Base-by-base conservation (phyloP, 2,797 vertebrate genomes). In the Lagocephalus sceleratus region DNA sequence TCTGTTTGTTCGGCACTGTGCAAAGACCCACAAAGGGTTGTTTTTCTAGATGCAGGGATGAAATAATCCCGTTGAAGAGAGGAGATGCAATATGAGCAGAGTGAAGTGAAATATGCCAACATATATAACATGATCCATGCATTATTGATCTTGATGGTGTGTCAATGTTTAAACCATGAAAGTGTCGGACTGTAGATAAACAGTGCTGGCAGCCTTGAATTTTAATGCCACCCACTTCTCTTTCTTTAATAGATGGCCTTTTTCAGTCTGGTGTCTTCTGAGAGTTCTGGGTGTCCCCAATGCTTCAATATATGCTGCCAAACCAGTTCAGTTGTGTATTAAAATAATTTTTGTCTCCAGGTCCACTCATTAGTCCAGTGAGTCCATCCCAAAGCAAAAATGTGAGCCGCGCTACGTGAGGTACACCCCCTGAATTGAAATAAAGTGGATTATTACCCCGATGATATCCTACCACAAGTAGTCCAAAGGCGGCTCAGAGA, bases 341-440 rank as follows among this genome's bases (percentile, higher is more conserved):
- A 40, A 78, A 74, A 66, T 60, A 1, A 14, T 54, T 60, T 20
- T 22, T 67, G 49, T 68, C 60, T 56, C 21, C n/a, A 23, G 41
- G 66, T 40, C 54, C 21, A 20, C 55, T 74, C 60, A 64, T 79
- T 72, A 73, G 50, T 51, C 49, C 59, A 35, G 47, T 74, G 55
- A 63, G 44, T 75, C 58, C 67, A 55, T 64, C 48, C 57, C 43
- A 63, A 68, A 53, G 63, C 63, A 66, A 65, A 50, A 73, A 60
- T 44, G 40, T 38, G 62, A 70, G 49, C 43, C 51, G 46, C 17
- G 17, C 21, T 41, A 21, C n/a, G 5, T 17, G 35, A 70, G 70
- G 56, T 48, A 66, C 76, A 80, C 65, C 66, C 55, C 65, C 52
- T 68, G 63, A 51, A 74, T 64, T 79, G 68, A 81, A 82, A 79